These are phyloP conservation scores for Phalacrocorax brasilianus DNA, from an alignment of 2,113 vertebrate species.

Conservation along the genomic window DNA sequence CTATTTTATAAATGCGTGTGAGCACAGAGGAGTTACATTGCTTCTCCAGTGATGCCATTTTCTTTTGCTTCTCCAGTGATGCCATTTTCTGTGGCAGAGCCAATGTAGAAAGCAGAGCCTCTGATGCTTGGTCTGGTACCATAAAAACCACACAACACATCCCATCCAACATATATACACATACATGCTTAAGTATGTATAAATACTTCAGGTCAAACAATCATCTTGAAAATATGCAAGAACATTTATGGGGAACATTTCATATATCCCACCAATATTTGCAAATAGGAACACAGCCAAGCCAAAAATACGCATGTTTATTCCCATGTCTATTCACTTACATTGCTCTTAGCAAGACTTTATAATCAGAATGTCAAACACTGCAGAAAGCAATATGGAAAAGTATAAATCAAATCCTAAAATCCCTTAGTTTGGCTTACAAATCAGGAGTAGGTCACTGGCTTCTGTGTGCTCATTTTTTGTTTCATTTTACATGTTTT, in stretches of 20 bases:
- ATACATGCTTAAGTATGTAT: not conserved
- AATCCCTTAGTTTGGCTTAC: rapidly evolving
- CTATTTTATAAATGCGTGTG: not conserved
- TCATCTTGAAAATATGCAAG: not conserved
- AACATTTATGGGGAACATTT: not conserved
- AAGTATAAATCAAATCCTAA: not conserved
- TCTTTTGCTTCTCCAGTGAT: not conserved
- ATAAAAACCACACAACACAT: not conserved
- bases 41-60: not conserved
- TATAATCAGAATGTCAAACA: not conserved
- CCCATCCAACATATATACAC: not conserved
- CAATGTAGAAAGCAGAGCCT: not conserved
- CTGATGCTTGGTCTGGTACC: not conserved
- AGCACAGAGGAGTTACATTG: not conserved
- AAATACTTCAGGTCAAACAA: not conserved
- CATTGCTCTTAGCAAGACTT: not conserved
- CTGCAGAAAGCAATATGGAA: not conserved
- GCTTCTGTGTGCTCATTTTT: not conserved
- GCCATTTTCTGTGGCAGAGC: rapidly evolving
- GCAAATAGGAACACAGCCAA: not conserved
- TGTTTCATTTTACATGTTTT: not conserved
- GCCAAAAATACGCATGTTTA: not conserved
- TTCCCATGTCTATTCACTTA: not conserved
- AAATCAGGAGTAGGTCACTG: not conserved
- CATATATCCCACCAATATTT: not conserved